Base-by-base conservation (phyloP, 2,797 vertebrate species). In the Chromis chromis region DNA sequence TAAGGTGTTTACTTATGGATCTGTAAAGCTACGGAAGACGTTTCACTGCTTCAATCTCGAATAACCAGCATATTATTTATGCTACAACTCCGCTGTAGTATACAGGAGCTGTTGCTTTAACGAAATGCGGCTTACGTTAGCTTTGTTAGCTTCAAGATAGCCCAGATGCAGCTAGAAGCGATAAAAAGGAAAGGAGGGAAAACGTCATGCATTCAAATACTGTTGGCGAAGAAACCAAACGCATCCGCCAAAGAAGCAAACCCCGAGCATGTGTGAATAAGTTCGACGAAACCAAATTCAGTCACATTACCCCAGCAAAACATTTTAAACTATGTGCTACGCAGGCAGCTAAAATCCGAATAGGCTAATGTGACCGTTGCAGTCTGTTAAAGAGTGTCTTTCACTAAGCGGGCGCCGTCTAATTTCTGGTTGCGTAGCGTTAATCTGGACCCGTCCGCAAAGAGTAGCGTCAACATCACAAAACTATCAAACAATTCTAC, bases 131-230 rank as follows among this genome's bases (percentile, higher is more conserved):
- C 24, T 16, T 31, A 19, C 28, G 24, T 5, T 74, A 48, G 44
- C 52, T 42, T 46, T 19, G 24, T 67, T 54, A 58, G 40, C 52
- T 55, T 27, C 25, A 0, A 54, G 4, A 54, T 2, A 59, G n/a
- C 13, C 39, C 36, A 0, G 53, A 63, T 44, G 57, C 59, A 56
- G 70, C 31, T 22, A 22, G 33, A 17, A 22, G 42, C 61, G 27
- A 59, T 68, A 66, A 49, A 67, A 42, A 65, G 40, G 22, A 62
- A 67, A 74, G 94, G 94, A 94, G 94, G 94, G 94, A 95, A 95
- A 94, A 94, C 94, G 93, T 94, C 94, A 94, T 85, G 78, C 79
- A 74, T 95, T 95, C 93, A 94, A 95, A 94, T 31, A 19, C 22
- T 36, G 57, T 11, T 14, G 33, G 14, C 3, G 40, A 58, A 39